phyloP scores from a whole-genome alignment of 2,888 invertebrate species.

The Nemotelus nigrinus region DNA sequence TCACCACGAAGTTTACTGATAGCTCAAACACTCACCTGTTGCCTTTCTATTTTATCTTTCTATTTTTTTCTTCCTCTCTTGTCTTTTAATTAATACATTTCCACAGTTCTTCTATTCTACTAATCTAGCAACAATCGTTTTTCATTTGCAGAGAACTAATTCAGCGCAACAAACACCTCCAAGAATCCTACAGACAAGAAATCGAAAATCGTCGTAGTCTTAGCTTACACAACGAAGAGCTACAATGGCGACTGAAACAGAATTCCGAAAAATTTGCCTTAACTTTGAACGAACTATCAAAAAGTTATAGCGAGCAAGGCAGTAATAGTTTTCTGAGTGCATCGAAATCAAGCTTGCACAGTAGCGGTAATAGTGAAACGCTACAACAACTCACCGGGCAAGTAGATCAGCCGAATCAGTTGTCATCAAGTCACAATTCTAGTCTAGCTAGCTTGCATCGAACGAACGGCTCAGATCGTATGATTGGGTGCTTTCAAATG shows the following conservation, averaged over 20 bases:
- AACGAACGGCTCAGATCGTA: constrained; percentile 51
- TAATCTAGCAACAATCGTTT: neutral
- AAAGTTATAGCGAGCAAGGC: constrained; percentile 53
- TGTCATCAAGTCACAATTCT: constrained; percentile 53
- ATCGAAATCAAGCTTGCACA: constrained; percentile 49
- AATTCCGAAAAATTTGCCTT: constrained; percentile 75
- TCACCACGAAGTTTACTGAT: neutral
- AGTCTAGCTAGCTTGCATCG: constrained; percentile 53
- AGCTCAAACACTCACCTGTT: no score
- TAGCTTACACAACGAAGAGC: constrained; percentile 86
- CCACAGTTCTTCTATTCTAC: no score
- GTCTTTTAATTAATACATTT: no score
- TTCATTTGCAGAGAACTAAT: constrained; percentile 68
- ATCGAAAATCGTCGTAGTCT: constrained; percentile 80
- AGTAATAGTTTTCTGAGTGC: constrained; percentile 45
- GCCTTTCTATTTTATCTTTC: no score
- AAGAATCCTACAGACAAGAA: constrained; percentile 79
- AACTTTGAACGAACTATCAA: constrained; percentile 61
- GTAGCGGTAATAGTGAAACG: constrained; percentile 30
- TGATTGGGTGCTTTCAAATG: constrained; percentile 55
- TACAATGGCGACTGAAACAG: constrained; percentile 86
- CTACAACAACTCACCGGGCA: neutral
- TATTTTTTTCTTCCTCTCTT: constrained; percentile 51
- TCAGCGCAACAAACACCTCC: constrained; percentile 77
- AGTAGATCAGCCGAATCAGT: constrained; percentile 48